A percentile compares a stretch with the other conserved stretches of the same genome.
These are phyloP conservation scores for Thamnophis sirtalis DNA, from an alignment of 2,113 vertebrate genomes.

Conservation along the genomic window DNA sequence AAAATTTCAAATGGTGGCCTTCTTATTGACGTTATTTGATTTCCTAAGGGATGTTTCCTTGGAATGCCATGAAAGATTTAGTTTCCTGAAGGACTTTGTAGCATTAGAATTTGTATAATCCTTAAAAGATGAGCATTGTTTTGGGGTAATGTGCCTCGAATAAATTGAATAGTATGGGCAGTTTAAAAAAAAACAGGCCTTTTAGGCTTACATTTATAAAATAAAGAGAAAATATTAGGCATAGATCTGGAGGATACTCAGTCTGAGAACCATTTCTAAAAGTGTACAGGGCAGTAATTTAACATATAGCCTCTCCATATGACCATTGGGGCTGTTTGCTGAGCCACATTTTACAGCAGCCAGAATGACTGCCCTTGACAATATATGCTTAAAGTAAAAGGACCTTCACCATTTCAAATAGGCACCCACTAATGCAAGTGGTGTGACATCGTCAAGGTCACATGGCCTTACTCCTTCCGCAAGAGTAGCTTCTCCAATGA, in stretches of 20 bases:
- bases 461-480: not conserved
- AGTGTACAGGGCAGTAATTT: not conserved
- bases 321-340: not conserved
- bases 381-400: not conserved
- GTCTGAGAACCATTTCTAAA: not conserved
- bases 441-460: not conserved
- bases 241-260: not conserved
- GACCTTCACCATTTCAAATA: not conserved
- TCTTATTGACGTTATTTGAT: constrained; percentile 3
- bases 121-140: constrained; percentile 18
- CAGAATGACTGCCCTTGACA: not conserved
- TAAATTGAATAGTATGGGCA: constrained; percentile 1
- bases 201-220: not conserved
- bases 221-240: not conserved
- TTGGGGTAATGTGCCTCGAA: not conserved
- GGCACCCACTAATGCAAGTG: not conserved
- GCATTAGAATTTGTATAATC: constrained; percentile 27
- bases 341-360: not conserved
- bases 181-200: not conserved
- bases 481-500: not conserved
- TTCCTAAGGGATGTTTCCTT: constrained; percentile 20
- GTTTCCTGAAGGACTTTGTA: constrained; percentile 10
- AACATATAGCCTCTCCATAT: not conserved
- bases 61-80: constrained; percentile 4
- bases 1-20: not conserved